These are phyloP conservation scores for Hydropsyche betteni DNA, from an alignment of 2,888 invertebrate genomes.

Conservation along the genomic window DNA sequence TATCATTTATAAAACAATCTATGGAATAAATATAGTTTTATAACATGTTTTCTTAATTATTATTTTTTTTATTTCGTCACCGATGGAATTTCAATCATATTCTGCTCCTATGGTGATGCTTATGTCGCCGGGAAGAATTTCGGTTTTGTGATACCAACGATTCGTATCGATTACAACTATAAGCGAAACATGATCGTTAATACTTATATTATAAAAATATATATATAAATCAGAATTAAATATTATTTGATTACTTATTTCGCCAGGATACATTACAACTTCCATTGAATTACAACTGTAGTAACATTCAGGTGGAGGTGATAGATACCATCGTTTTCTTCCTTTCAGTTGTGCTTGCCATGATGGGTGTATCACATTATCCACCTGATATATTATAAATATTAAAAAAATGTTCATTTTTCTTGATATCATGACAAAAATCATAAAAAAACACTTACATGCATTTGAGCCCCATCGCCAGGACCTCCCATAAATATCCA, in stretches of 20 bases:
- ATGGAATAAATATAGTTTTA: constrained; percentile 47
- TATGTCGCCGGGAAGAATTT: constrained; percentile 84
- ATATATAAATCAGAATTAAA: neutral
- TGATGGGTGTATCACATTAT: constrained; percentile 91
- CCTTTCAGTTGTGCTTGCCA: constrained; percentile 97
- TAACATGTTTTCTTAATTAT: constrained; percentile 21
- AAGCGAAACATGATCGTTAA: constrained; percentile 54
- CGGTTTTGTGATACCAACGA: constrained; percentile 94
- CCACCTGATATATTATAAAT: constrained; percentile 72
- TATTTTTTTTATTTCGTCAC: constrained; percentile 8
- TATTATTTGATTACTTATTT: constrained; percentile 76
- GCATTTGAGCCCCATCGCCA: constrained; percentile 95
- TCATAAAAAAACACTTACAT: constrained; percentile 70
- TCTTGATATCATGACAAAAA: neutral
- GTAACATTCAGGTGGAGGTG: constrained; percentile 93
- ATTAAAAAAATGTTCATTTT: constrained; percentile 9
- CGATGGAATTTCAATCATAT: constrained; percentile 75
- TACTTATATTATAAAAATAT: neutral
- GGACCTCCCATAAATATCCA: constrained; percentile 98
- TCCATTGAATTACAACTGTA: constrained; percentile 76
- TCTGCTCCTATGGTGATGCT: constrained; percentile 97
- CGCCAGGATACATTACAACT: constrained; percentile 82
- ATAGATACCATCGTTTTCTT: constrained; percentile 86
- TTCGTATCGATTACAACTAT: constrained; percentile 94
- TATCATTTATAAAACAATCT: constrained; percentile 47